Base-by-base conservation (phyloP, 1,140 invertebrate species). In the Drosophila biarmipes region DNA sequence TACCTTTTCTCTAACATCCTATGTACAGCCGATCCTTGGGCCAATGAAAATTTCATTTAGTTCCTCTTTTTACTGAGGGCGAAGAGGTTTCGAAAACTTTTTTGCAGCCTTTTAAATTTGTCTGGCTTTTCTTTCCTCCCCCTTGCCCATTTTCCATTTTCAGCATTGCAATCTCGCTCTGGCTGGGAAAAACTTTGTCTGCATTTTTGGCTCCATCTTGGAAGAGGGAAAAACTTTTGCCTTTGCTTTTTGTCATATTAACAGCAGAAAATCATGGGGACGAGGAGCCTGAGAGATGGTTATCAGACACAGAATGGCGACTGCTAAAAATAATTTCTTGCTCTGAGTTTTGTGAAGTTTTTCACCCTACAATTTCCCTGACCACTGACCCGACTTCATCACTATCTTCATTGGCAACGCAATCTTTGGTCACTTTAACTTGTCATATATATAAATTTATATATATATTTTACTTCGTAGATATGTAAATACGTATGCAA, bases 201-300 rank as follows among this genome's bases (percentile, higher is more conserved):
- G 75, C 82, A 82, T 78, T 81, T 81, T 55, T 56, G 58, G 76
- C 51, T 63, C 66, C 53, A 48, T 45, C 59, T 69, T 73, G 73
- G 56, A 53, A 63, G 72, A 52, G 66, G 53, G 59, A 75, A 73
- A 81, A 85, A 86, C 74, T 86, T 86, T 86, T 78, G 53, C 69
- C 59, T 75, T 84, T 80, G 82, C 74, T 86, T 87, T 87, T 87
- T 87, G 82, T 87, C 82, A 82, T 87, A 87, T 87, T 87, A 87
- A 87, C 82, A 87, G 82, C 82, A 78, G 82, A 34, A 42, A 54
- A 17, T 10, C 1, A 17, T 29, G 29, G 34, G 7, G n/a, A 19
- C 0, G 48, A 17, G n/a, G 40, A 34, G 21, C 17, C 12, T 14
- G 35, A 24, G 52, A 51, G 34, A 45, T 42, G 57, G 52, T 46